Evolutionary conservation across 2,888 invertebrate species (phyloP), one percentile per base, ranked within the genome.

Genomic region (Stegana nigrithorax): DNA sequence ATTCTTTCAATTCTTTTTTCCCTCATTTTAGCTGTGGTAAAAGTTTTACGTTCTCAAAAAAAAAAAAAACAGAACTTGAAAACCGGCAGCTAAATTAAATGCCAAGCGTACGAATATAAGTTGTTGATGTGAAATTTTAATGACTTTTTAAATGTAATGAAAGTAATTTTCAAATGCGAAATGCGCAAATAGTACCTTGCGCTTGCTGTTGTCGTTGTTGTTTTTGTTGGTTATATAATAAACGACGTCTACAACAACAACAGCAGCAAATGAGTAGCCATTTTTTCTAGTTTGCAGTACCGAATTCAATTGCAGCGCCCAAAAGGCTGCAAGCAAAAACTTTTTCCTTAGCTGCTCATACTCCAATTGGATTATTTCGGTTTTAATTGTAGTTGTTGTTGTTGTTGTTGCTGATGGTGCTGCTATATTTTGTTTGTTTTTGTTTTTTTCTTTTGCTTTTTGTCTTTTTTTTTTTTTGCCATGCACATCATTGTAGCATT

Each of bases 111-210:
- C 47, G 50, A 65, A 65, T 19, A 25, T 64, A 67, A 69, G 60
- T 68, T 69, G 61, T 65, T 63, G 61, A 65, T 67, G 65, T 63
- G 44, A 62, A 68, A 70, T 71, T 78, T 72, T 74, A 77, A 80
- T 81, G 72, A 76, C 72, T 80, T 80, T 78, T 75, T 73, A 70
- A 78, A 75, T 67, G 71, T 73, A 77, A 75, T 73, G 70, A 79
- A 81, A 81, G 71, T 75, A 73, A 77, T 73, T 73, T 74, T 68
- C 69, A 73, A 74, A 69, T 69, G 70, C 64, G 8, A 59, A n/a
- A 47, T 23, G 51, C 62, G 27, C 14, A 1, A 36, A 23, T 23
- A 19, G 14, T 23, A 56, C 63, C 63, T 59, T 65, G 70, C 63
- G 70, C 64, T 65, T 64, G 6, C 10, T 12, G 32, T 32, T 32